Percentiles rank a stretch among this genome's conserved stretches.
phyloP scores from a whole-genome alignment of 2,113 vertebrate species.

The Lota lota region DNA sequence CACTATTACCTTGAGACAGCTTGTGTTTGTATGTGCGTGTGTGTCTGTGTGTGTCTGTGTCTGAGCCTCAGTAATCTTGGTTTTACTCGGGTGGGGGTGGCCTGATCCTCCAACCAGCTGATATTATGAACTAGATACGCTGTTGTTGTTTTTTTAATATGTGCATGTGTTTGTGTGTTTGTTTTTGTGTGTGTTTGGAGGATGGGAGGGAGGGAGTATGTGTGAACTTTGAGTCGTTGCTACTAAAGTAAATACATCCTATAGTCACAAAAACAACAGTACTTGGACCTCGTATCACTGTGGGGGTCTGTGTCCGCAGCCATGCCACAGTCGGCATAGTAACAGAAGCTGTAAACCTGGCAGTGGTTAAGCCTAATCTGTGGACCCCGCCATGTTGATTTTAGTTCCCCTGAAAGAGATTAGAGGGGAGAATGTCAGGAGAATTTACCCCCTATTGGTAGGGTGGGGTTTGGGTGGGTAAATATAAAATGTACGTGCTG shows the following conservation, averaged over 20 bases:
- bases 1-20: slow-evolving; percentile 8
- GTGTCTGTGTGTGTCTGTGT: slow-evolving; percentile 24
- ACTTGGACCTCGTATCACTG: background rate
- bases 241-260: background rate
- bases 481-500: no score
- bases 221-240: slow-evolving; percentile 8
- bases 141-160: background rate
- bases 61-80: slow-evolving; percentile 53
- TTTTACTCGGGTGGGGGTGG: slow-evolving; percentile 32
- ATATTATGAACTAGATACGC: slow-evolving; percentile 21
- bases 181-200: slow-evolving; percentile 10
- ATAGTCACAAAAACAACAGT: background rate
- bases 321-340: background rate
- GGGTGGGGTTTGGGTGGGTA: background rate
- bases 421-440: slow-evolving; percentile 8
- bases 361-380: slow-evolving; percentile 10
- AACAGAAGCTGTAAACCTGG: background rate
- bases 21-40: no score
- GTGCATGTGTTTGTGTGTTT: background rate
- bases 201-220: background rate
- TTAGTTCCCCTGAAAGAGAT: background rate
- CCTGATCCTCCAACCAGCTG: slow-evolving; percentile 66
- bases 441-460: background rate
- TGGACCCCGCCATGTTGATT: background rate
- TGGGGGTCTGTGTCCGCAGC: background rate